A percentile compares a stretch with the other conserved stretches of the same genome.
These are phyloP conservation scores for Cerceris rybyensis DNA, from an alignment of 2,888 invertebrate genomes.

Conservation along the genomic window DNA sequence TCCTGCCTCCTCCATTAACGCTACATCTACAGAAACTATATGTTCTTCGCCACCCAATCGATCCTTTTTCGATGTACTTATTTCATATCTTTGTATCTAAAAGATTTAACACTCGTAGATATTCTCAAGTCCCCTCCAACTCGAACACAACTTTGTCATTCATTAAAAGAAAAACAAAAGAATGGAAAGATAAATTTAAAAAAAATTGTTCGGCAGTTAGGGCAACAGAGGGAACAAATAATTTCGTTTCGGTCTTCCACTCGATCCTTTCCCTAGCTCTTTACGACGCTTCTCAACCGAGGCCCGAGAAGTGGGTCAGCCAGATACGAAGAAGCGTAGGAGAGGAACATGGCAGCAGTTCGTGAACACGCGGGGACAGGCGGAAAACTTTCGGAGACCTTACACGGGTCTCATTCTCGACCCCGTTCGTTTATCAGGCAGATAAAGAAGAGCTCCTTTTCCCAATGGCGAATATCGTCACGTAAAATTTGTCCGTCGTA, in stretches of 20 bases:
- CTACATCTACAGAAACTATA: too few species aligned
- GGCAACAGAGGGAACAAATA: constrained; percentile 43
- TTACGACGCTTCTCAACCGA: constrained; percentile 54
- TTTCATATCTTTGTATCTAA: too few species aligned
- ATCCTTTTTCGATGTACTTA: too few species aligned
- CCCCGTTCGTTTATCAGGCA: constrained; percentile 33
- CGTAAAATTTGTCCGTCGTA: not conserved
- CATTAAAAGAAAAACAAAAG: not conserved
- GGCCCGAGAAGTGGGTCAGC: constrained; percentile 71
- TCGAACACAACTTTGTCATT: not conserved
- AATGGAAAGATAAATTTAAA: not conserved
- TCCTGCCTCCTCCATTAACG: too few species aligned
- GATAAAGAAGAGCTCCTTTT: constrained; percentile 46
- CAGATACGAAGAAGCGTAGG: constrained; percentile 69
- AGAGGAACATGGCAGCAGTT: constrained; percentile 51
- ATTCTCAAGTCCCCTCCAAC: too few species aligned
- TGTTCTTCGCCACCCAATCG: too few species aligned
- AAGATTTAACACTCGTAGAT: too few species aligned
- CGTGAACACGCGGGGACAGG: constrained; percentile 44
- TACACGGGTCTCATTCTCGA: constrained; percentile 23
- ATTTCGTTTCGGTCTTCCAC: constrained; percentile 55
- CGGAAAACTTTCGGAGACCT: constrained; percentile 53
- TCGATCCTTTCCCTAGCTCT: constrained; percentile 64
- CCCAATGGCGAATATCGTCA: not conserved
- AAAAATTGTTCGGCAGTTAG: constrained; percentile 8